A percentile compares a stretch with the other conserved stretches of the same genome.
These are phyloP conservation scores for Hydriomena furcata DNA, from an alignment of 2,888 invertebrate genomes.

Conservation along the genomic window DNA sequence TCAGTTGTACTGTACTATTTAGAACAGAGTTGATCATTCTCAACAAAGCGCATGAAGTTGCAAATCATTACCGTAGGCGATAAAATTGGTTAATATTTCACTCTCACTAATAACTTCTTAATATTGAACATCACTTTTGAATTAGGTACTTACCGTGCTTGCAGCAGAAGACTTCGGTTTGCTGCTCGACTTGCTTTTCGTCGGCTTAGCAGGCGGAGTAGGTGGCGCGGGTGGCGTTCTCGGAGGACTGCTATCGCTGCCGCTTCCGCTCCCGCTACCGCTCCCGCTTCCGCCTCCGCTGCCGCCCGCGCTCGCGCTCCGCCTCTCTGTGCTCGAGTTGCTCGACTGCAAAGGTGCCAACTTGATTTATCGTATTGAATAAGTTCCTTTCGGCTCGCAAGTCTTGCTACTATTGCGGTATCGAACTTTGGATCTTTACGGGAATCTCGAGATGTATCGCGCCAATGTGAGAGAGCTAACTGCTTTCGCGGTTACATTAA, in stretches of 20 bases:
- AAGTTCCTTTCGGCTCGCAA: constrained; percentile 36
- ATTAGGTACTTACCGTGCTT: constrained; percentile 51
- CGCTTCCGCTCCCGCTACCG: constrained; percentile 55
- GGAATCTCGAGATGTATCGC: constrained; percentile 37
- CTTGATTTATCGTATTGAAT: constrained; percentile 41
- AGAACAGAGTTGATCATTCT: too few relatives aligned
- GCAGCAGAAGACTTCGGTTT: constrained; percentile 49
- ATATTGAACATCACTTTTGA: too few relatives aligned
- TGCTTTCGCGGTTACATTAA: constrained; percentile 28
- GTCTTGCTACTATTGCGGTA: constrained; percentile 38
- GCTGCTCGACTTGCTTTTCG: constrained; percentile 49
- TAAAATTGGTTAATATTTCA: not conserved
- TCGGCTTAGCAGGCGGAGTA: constrained; percentile 59
- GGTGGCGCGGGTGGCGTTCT: constrained; percentile 70
- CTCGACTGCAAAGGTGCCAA: constrained; percentile 59
- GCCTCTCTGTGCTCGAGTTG: constrained; percentile 68
- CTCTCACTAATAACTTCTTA: too few relatives aligned
- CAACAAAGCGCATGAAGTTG: not conserved
- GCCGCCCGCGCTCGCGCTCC: constrained; percentile 50
- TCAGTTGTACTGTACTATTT: too few relatives aligned
- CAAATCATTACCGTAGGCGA: constrained; percentile 2
- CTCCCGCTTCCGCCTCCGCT: constrained; percentile 53
- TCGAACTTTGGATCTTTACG: constrained; percentile 36
- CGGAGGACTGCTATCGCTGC: constrained; percentile 67
- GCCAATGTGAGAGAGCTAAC: constrained; percentile 35